phyloP scores from a whole-genome alignment of 2,797 vertebrate species.

The Alca torda region DNA sequence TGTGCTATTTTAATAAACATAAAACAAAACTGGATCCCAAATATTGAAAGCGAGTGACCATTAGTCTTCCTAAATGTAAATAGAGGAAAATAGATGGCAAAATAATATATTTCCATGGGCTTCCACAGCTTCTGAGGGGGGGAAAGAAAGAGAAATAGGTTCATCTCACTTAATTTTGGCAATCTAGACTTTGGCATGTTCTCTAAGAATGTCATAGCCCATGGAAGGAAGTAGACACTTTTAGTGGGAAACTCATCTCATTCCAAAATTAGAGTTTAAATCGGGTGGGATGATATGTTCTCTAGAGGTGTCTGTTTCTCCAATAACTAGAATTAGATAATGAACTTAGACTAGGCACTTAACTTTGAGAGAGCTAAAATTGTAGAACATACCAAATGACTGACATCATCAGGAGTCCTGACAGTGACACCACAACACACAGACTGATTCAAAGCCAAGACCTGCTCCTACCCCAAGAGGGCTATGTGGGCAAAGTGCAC shows the following conservation, averaged over 20 bases:
- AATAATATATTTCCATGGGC: neutral
- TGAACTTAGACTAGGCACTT: neutral
- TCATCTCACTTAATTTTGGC: neutral
- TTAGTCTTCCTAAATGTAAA: slow-evolving; percentile 17
- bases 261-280: slow-evolving; percentile 20
- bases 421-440: neutral
- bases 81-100: neutral
- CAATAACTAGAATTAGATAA: slow-evolving; percentile 13
- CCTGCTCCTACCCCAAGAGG: neutral
- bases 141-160: neutral
- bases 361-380: neutral
- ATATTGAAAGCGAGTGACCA: neutral
- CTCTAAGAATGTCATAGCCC: neutral
- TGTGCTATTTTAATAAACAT: neutral
- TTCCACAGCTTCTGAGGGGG: neutral
- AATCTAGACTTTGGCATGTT: neutral
- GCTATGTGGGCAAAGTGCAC: neutral
- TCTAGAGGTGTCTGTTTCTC: neutral
- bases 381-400: neutral
- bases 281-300: neutral
- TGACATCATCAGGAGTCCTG: neutral
- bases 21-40: neutral
- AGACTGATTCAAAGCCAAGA: neutral
- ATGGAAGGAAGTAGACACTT: neutral
- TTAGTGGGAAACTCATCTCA: neutral